These are phyloP conservation scores for Thecocarcelia acutangulata DNA, from an alignment of 2,888 invertebrate genomes.

Conservation along the genomic window DNA sequence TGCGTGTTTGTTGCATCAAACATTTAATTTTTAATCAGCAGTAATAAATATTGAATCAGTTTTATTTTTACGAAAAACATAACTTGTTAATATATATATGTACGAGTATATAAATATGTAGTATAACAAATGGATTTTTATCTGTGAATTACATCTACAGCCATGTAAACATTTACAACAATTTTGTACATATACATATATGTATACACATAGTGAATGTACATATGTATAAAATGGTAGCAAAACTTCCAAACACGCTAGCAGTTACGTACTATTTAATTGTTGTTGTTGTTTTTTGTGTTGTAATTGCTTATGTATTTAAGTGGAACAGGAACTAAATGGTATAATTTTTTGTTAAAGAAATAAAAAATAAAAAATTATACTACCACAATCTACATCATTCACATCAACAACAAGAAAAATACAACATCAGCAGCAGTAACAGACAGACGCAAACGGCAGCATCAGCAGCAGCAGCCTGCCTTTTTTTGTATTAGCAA, in stretches of 20 bases:
- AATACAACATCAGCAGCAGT: constrained; percentile 24
- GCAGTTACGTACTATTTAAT: constrained; percentile 37
- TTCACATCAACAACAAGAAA: constrained; percentile 39
- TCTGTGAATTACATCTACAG: not conserved
- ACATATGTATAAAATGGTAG: constrained; percentile 38
- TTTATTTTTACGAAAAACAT: constrained; percentile 41
- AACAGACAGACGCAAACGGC: not conserved
- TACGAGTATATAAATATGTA: not conserved
- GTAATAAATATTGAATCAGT: constrained; percentile 49
- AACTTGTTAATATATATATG: not conserved
- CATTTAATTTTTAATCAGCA: constrained; percentile 12
- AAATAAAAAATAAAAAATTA: constrained; percentile 26
- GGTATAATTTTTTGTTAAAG: constrained; percentile 33
- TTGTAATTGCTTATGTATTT: constrained; percentile 59
- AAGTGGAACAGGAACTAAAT: constrained; percentile 71
- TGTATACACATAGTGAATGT: no score
- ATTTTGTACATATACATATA: not conserved
- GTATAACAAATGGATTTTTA: not conserved
- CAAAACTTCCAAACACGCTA: constrained; percentile 49
- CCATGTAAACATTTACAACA: constrained; percentile 18
- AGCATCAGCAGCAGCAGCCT: constrained; percentile 23
- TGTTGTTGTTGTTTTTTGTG: not conserved
- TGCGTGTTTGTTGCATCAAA: not conserved
- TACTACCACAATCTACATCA: constrained; percentile 33
- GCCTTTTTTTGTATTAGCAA: constrained; percentile 45